Evolutionary conservation across 2,888 invertebrate genomes (phyloP).

Genomic region (Volucella bombylans): DNA sequence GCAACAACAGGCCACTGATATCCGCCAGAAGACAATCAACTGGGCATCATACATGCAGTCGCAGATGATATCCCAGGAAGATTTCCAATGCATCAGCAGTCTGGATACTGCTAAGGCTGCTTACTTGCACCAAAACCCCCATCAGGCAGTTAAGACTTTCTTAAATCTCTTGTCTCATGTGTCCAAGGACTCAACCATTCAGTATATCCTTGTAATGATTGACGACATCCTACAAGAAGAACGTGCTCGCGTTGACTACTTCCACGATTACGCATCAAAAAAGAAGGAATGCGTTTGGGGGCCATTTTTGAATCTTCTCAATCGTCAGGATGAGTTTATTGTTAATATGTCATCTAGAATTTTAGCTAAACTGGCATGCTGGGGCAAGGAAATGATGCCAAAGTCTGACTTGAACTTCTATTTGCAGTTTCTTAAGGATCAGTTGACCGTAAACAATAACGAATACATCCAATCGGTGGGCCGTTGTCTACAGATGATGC

Average conservation of each 20-base stretch:
- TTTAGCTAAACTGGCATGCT: constrained; percentile 98
- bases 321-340: constrained; percentile 97
- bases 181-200: constrained; percentile 98
- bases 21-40: constrained; percentile 94
- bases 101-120: constrained; percentile 87
- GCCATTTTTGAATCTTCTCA: constrained; percentile 96
- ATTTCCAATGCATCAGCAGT: constrained; percentile 95
- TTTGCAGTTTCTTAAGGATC: constrained; percentile 98
- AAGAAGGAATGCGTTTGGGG: constrained; percentile 96
- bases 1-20: constrained; percentile 97
- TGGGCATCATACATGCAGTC: constrained; percentile 99
- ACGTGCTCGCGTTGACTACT: constrained; percentile 95
- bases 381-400: constrained; percentile 97
- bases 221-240: constrained; percentile 99
- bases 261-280: constrained; percentile 92
- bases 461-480: constrained; percentile 99
- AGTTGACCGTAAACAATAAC: constrained; percentile 94
- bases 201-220: constrained; percentile 97
- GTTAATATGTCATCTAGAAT: constrained; percentile 99
- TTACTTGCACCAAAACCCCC: constrained; percentile 84
- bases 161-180: constrained; percentile 96
- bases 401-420: constrained; percentile 97
- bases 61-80: constrained; percentile 98
- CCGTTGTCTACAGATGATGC: constrained; percentile 99
- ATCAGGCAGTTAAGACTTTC: constrained; percentile 95